Evolutionary conservation across 2,888 invertebrate genomes (phyloP), one percentile per base, ranked within the genome.

Genomic region (Perdita meconis): DNA sequence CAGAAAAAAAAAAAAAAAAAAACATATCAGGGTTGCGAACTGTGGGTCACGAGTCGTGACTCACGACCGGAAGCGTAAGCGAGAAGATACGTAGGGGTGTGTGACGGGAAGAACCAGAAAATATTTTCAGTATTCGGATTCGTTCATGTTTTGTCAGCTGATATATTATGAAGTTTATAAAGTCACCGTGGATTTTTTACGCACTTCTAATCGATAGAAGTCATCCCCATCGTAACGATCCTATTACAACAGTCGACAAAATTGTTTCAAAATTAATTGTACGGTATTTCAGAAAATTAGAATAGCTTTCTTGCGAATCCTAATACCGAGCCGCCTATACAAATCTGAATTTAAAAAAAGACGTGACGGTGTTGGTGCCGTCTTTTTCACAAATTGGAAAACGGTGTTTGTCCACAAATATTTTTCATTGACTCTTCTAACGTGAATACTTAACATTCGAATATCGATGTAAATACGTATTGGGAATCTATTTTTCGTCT

Each of bases 381-480:
- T 30, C 12, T 42, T 38, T 57, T 63, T 63, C 53, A 36, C 24
- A n/a, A 55, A 73, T 63, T 16, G 47, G 57, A 40, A 50, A 60
- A 5, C 10, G 10, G n/a, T 51, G 34, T 60, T 60, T 34, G 44
- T 64, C 63, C 26, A 36, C 59, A 36, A 47, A 13, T 67, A 64
- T 51, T 73, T 79, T 60, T 36, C 55, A 53, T 16, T 24, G 67
- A 38, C 8, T 50, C 16, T 47, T 56, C 24, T 30, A 51, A 51
- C 24, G 56, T n/a, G 42, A n/a, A 50, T 50, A 5, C 36, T 42
- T 26, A 10, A 10, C 60, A 60, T 44, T 51, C 53, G 30, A 2
- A 40, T 30, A 22, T 57, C 51, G 24, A 61, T 70, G 61, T 70
- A 75, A 76, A 74, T 66, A 68, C 26, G 26, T 57, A 61, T 44